Base-by-base conservation (phyloP, 1,140 invertebrate genomes). In the Hesperophylax magnus region DNA sequence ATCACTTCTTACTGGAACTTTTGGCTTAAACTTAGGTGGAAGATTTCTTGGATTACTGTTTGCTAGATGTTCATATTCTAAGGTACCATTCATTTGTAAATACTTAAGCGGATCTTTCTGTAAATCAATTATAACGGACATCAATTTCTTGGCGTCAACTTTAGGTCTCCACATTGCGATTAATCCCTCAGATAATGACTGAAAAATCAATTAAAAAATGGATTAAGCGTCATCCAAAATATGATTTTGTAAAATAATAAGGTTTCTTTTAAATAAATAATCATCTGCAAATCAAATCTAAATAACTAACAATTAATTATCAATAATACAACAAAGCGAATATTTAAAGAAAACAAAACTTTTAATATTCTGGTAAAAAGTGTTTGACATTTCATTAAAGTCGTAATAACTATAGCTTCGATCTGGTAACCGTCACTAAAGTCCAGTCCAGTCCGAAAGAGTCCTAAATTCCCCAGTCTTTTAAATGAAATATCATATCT, bases 161-260 rank as follows among this genome's bases (percentile, higher is more conserved):
- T 86, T 88, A 47, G 88, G 87, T 71, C 85, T 84, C 88, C 88
- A 89, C 80, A 89, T 81, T 65, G 89, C 88, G 14, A 90, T 85
- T 14, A 88, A 83, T 56, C 87, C 88, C 84, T 89, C 87, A 9
- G 87, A 87, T 72, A 88, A 82, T 77, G 87, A 85, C 89, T 90
- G 86, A 72, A 82, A 82, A 56, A 34, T 60, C 65, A 80, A 72
- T 18, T 20, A 7, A 18, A 56, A 56, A 34, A 34, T 8, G 8
- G 4, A 34, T 34, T 4, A 34, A 4, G 34, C 3, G 34, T 34
- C 34, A 14, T 11, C 1, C 11, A 47, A 14, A 47, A 2, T 0
- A 39, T 56, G 3, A 3, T 18, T 58, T 58, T 20, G 6, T 56
- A 17, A n/a, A 58, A 18, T 1, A 58, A 18, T 58, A 18, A 0